Percentiles rank a stretch among this genome's conserved stretches.
phyloP scores from a whole-genome alignment of 2,888 invertebrate genomes.

The Sericinus montela region DNA sequence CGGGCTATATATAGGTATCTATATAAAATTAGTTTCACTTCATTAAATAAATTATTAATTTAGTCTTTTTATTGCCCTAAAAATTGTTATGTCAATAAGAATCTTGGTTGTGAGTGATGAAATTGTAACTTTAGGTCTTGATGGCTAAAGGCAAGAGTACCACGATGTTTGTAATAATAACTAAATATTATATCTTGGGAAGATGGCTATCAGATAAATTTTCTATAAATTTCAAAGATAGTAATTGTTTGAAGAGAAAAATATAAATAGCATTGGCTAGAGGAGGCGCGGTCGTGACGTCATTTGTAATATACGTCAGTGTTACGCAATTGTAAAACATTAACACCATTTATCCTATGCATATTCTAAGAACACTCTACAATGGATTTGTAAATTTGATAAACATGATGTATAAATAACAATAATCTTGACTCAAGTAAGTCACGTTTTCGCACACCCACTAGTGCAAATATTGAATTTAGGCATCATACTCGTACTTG shows the following conservation, averaged over 20 bases:
- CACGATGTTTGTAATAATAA: too few relatives aligned
- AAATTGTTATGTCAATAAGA: too few relatives aligned
- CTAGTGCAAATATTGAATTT: background rate
- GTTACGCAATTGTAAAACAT: constrained; percentile 40
- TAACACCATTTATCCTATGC: constrained; percentile 2
- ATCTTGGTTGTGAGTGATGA: too few relatives aligned
- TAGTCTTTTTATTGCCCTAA: background rate
- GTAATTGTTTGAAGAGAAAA: too few relatives aligned
- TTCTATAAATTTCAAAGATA: too few relatives aligned
- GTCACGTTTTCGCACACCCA: constrained; percentile 17
- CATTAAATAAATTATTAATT: background rate
- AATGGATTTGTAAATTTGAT: constrained; percentile 5
- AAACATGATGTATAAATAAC: constrained; percentile 6
- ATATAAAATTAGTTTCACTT: background rate
- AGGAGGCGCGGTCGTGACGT: constrained; percentile 68
- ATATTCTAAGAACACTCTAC: constrained; percentile 4
- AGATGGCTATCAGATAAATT: too few relatives aligned
- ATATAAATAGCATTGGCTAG: constrained; percentile 38
- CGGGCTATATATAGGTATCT: too few relatives aligned
- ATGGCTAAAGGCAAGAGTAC: too few relatives aligned
- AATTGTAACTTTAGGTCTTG: too few relatives aligned
- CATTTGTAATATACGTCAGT: constrained; percentile 35
- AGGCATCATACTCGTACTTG: constrained; percentile 9
- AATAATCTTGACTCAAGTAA: background rate
- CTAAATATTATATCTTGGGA: too few relatives aligned